Base-by-base conservation (phyloP, 2,797 vertebrate species). In the Premnoplex brunnescens region DNA sequence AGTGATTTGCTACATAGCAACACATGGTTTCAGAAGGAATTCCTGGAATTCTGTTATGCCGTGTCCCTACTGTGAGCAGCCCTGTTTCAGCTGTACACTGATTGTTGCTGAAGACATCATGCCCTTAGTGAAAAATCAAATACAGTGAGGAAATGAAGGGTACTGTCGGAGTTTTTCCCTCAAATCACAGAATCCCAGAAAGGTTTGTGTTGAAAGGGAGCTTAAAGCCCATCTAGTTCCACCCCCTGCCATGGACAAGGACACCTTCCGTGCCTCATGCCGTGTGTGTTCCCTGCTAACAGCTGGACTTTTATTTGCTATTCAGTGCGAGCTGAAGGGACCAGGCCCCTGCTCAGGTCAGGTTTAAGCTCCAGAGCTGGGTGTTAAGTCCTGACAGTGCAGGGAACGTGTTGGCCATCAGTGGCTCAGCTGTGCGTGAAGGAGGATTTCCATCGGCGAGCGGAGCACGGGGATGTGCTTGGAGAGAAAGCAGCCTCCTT, bases 281-380 rank as follows among this genome's bases (percentile, higher is more conserved):
- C 14, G 0, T 17, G 2, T 8, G 30, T 12, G 27, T 15, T 87
- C 36, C 62, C 14, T 55, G 9, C 18, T 34, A 20, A 7, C 14
- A 0, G 0, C 3, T 39, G 46, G 30, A 9, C 24, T 72, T 41
- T 9, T 4, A 1, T 52, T 55, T 51, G 28, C 1, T 24, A 0
- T 7, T 32, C 17, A 12, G n/a, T 28, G 52, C 18, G 62, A 75
- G 78, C 46, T 37, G 10, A 2, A 55, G n/a, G 32, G n/a, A 26
- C 37, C 2, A 54, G 58, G 49, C 32, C 4, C 2, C 44, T 15
- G 41, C 51, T 64, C 37, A 6, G 58, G 17, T 32, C 8, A 3
- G 9, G 51, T 41, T 60, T 13, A 1, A 48, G 24, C 59, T 91
- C 1, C 0, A 4, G 2, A 39, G 52, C 27, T 0, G 6, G 23